Percentiles rank a stretch among this genome's conserved stretches.
Evolutionary conservation across 1,140 invertebrate genomes (phyloP).

Genomic region (Platorchestia sp.): DNA sequence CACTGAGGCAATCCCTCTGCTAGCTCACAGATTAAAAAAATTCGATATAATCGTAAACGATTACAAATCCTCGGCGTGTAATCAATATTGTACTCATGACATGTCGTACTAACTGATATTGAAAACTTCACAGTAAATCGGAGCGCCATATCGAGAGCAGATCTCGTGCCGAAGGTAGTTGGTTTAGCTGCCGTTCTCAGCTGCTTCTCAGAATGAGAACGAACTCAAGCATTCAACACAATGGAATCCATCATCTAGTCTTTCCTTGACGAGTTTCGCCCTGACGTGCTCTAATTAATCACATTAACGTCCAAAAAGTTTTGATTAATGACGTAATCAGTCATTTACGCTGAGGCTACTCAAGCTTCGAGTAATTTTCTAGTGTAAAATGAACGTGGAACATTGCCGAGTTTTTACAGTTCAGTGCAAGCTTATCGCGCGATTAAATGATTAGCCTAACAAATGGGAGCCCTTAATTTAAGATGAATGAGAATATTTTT

Average conservation of each 20-base stretch:
- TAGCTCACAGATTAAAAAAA: background rate
- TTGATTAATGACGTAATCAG: conserved; percentile 47
- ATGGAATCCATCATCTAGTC: background rate
- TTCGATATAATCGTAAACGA: no score
- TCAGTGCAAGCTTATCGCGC: background rate
- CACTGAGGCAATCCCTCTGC: background rate
- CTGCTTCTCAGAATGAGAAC: background rate
- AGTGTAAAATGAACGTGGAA: background rate
- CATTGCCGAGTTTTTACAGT: background rate
- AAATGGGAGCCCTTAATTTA: no score
- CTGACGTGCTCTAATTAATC: conserved; percentile 25
- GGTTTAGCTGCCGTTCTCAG: background rate
- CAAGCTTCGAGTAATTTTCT: background rate
- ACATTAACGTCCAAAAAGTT: conserved; percentile 51
- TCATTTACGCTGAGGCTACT: background rate
- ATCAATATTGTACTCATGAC: background rate
- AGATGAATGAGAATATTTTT: no score
- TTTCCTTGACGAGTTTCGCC: background rate
- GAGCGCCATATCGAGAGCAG: background rate
- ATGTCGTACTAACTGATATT: background rate
- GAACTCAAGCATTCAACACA: background rate
- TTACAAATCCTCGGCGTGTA: no score
- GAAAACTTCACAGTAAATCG: background rate
- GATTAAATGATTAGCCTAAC: no score
- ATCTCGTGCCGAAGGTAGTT: background rate